Conservation (phyloP, 2,797 vertebrate genomes). For the Eutrigla gurnardus region DNA sequence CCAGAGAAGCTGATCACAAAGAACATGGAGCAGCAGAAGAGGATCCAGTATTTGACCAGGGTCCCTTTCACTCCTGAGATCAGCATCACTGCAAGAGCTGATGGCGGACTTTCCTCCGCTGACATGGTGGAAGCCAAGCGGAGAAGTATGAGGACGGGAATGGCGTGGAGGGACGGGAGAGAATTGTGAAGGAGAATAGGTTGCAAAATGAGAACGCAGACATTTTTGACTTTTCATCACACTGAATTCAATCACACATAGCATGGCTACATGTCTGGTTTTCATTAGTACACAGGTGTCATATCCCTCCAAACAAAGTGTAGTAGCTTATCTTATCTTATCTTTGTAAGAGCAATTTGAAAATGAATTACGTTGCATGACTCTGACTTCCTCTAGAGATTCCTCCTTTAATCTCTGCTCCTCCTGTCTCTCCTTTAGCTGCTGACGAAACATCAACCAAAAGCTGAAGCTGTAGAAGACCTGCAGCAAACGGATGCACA, state of each 20-base stretch:
- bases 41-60: conserved; percentile 85
- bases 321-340: not conserved
- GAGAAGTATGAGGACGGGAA: not conserved
- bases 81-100: conserved; percentile 75
- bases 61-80: conserved; percentile 76
- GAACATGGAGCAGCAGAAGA: conserved; percentile 86
- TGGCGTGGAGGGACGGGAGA: not conserved
- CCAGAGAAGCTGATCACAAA: conserved; percentile 85
- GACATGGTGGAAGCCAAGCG: conserved; percentile 1
- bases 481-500: conserved; percentile 61
- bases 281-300: not conserved
- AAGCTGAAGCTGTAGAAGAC: conserved; percentile 83
- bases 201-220: not conserved
- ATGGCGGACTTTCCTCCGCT: conserved; percentile 72
- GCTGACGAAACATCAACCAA: conserved; percentile 87
- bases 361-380: conserved; percentile 50
- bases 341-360: conserved; percentile 5
- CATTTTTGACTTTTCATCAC: not conserved
- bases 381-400: conserved; percentile 68
- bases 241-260: not conserved
- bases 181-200: not conserved
- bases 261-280: not conserved
- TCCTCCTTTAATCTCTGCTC: conserved; percentile 56
- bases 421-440: conserved; percentile 73
- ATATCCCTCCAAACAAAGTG: not conserved